phyloP scores from a whole-genome alignment of 1,140 invertebrate species.

The Phymorhynchus buccinoides region DNA sequence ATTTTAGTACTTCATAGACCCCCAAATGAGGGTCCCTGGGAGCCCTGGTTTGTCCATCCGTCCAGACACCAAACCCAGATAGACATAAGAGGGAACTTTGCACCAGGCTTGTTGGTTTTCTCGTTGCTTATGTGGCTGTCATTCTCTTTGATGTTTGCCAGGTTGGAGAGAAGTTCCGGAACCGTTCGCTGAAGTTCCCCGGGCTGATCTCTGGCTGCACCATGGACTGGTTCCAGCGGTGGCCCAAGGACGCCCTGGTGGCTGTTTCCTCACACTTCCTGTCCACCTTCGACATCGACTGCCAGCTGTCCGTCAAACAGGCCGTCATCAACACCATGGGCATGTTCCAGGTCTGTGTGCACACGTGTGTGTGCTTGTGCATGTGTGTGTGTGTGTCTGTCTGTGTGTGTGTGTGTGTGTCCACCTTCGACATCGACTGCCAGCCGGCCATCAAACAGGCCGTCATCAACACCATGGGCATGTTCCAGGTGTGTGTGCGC shows the following conservation, averaged over 20 bases:
- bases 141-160: too few relatives aligned
- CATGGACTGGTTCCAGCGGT: conserved; percentile 98
- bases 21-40: too few relatives aligned
- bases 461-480: too few relatives aligned
- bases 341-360: conserved; percentile 69
- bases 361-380: not conserved
- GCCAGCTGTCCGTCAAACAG: conserved; percentile 85
- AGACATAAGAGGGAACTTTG: too few relatives aligned
- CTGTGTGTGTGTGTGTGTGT: not conserved
- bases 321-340: conserved; percentile 91
- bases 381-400: not conserved
- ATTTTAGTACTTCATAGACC: too few relatives aligned
- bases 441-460: too few relatives aligned
- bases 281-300: conserved; percentile 89
- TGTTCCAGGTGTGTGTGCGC: not conserved
- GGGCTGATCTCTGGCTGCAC: conserved; percentile 96
- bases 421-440: too few relatives aligned
- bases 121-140: too few relatives aligned
- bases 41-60: too few relatives aligned
- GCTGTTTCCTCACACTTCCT: conserved; percentile 94
- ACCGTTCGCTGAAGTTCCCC: conserved; percentile 92
- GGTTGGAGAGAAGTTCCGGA: conserved; percentile 76
- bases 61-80: too few relatives aligned
- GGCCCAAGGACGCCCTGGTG: conserved; percentile 95
- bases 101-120: too few relatives aligned